phyloP scores from a whole-genome alignment of 2,113 vertebrate species.

The Noturus placidus region DNA sequence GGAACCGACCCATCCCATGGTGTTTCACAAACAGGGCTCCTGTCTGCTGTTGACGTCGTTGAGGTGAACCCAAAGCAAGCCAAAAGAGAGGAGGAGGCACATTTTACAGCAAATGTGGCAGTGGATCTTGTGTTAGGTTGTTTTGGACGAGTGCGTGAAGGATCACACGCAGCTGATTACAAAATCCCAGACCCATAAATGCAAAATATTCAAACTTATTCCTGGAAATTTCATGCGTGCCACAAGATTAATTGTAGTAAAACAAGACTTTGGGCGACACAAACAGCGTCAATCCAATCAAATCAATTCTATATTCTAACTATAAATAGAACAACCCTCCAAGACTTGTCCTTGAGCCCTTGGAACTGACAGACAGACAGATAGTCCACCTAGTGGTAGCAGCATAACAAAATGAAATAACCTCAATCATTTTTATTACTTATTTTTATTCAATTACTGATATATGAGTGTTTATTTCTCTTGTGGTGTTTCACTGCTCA shows the following conservation, averaged over 20 bases:
- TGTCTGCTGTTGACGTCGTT: slow-evolving; percentile 74
- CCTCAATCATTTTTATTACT: background rate
- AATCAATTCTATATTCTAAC: background rate
- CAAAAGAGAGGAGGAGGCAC: slow-evolving; percentile 54
- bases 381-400: background rate
- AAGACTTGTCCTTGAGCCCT: background rate
- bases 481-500: background rate
- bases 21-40: slow-evolving; percentile 60
- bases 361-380: background rate
- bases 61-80: slow-evolving; percentile 72
- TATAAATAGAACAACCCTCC: background rate
- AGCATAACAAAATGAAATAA: background rate
- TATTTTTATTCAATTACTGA: background rate
- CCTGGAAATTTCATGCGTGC: background rate
- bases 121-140: slow-evolving; percentile 68
- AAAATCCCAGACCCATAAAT: slow-evolving; percentile 53
- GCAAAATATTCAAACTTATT: background rate
- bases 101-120: slow-evolving; percentile 62
- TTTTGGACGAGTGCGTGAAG: slow-evolving; percentile 66
- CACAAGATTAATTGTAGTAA: background rate
- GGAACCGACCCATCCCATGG: background rate
- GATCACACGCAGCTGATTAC: slow-evolving; percentile 61
- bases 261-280: background rate
- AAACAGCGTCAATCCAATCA: background rate
- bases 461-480: background rate